Conservation (phyloP, 2,888 invertebrate genomes). For the Tanaodytes sp. region DNA sequence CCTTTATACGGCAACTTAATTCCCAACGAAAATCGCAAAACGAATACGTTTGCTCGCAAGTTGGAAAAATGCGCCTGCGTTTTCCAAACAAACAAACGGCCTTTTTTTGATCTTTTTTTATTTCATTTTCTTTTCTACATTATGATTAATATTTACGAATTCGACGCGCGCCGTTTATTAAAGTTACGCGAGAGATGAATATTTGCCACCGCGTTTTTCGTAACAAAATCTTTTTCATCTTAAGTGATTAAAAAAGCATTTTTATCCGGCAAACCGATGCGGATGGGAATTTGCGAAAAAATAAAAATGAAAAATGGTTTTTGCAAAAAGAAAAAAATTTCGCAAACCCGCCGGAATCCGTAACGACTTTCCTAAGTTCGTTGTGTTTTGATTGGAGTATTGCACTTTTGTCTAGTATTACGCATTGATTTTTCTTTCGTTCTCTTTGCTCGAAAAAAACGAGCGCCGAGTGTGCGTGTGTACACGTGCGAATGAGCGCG, state of each 20-base stretch:
- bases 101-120: too few species aligned
- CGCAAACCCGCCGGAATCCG: conserved; percentile 33
- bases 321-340: conserved; percentile 15
- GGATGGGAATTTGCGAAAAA: conserved; percentile 24
- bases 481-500: conserved; percentile 47
- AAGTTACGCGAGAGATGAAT: conserved; percentile 6
- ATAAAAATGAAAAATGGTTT: not conserved
- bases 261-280: conserved; percentile 21
- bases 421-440: conserved; percentile 55
- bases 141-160: too few species aligned
- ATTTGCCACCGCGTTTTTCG: not conserved
- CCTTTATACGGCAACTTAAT: too few species aligned
- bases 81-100: too few species aligned
- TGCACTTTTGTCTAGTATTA: conserved; percentile 55
- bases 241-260: conserved; percentile 40
- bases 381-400: conserved; percentile 55
- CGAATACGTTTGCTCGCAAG: too few species aligned
- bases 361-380: conserved; percentile 52
- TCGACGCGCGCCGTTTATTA: conserved; percentile 9
- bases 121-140: too few species aligned
- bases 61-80: too few species aligned
- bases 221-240: conserved; percentile 23
- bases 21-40: too few species aligned
- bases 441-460: conserved; percentile 50
- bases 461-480: conserved; percentile 50